A percentile compares a stretch with the other conserved stretches of the same genome.
phyloP scores from a whole-genome alignment of 2,888 invertebrate species.

The Apotomis turbidana region DNA sequence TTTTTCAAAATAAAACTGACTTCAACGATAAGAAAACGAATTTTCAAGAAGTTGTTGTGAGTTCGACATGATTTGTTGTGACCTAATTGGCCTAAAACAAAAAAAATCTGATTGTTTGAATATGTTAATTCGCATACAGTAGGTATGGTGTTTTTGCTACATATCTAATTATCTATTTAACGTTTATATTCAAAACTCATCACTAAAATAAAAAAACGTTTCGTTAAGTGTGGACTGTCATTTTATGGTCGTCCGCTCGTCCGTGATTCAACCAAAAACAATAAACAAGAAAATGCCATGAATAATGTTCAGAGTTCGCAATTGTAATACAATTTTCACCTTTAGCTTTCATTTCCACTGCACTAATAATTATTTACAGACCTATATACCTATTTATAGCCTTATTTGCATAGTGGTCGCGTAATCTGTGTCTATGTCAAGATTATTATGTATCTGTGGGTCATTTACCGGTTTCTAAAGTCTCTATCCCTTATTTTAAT shows the following conservation, averaged over 20 bases:
- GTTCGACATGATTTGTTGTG: too few relatives aligned
- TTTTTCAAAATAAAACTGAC: too few relatives aligned
- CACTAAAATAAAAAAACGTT: too few relatives aligned
- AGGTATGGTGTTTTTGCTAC: too few relatives aligned
- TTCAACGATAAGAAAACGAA: too few relatives aligned
- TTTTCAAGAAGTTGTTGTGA: too few relatives aligned
- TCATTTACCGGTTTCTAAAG: slow-evolving; percentile 22
- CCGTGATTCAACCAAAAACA: neutral
- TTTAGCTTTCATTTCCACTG: slow-evolving; percentile 33
- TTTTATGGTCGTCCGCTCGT: neutral
- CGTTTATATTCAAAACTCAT: too few relatives aligned
- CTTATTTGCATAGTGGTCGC: slow-evolving; percentile 28
- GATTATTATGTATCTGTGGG: slow-evolving; percentile 26
- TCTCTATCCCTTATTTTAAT: slow-evolving; percentile 10
- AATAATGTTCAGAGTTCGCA: neutral
- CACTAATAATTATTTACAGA: slow-evolving; percentile 31
- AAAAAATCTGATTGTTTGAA: too few relatives aligned
- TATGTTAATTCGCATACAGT: too few relatives aligned
- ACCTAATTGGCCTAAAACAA: too few relatives aligned
- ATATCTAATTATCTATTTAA: too few relatives aligned
- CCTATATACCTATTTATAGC: slow-evolving; percentile 17
- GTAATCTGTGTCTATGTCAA: slow-evolving; percentile 28
- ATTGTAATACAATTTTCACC: slow-evolving; percentile 31
- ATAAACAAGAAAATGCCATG: slow-evolving; percentile 16
- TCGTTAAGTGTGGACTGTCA: neutral